phyloP scores from a whole-genome alignment of 2,113 vertebrate species.

The Lophotis ruficrista region DNA sequence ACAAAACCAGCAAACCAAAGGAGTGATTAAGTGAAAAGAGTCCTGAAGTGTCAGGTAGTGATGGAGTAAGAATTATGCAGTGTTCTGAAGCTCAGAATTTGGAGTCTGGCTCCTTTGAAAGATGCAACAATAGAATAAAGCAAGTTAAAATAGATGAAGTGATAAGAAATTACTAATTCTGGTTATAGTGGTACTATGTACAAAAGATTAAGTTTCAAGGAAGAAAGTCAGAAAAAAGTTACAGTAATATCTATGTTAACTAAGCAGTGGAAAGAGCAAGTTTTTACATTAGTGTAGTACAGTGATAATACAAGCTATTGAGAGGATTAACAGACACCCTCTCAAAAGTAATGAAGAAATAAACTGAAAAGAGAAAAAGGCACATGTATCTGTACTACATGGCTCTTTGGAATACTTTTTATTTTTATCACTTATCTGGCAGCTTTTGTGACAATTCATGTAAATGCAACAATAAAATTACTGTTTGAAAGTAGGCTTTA shows the following conservation, averaged over 20 bases:
- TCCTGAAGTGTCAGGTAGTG: neutral
- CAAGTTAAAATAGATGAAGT: neutral
- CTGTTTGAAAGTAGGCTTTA: neutral
- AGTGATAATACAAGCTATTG: neutral
- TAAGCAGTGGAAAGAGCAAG: accelerated
- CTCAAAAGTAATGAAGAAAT: neutral
- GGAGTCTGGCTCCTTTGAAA: neutral
- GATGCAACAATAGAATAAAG: neutral
- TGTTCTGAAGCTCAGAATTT: neutral
- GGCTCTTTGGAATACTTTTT: neutral
- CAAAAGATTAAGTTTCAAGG: neutral
- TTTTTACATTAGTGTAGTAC: neutral
- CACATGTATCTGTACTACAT: neutral
- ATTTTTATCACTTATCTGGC: neutral
- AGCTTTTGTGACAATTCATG: neutral
- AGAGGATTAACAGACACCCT: neutral
- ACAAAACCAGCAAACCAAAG: neutral
- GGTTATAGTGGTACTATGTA: neutral
- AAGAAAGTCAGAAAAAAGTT: neutral
- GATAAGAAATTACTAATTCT: neutral
- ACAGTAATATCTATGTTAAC: neutral
- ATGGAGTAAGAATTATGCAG: neutral
- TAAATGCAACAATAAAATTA: neutral
- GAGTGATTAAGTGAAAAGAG: neutral
- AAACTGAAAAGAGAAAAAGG: neutral